Evolutionary conservation across 1,140 invertebrate species (phyloP).

Genomic region (Tyrophagus putrescentiae): DNA sequence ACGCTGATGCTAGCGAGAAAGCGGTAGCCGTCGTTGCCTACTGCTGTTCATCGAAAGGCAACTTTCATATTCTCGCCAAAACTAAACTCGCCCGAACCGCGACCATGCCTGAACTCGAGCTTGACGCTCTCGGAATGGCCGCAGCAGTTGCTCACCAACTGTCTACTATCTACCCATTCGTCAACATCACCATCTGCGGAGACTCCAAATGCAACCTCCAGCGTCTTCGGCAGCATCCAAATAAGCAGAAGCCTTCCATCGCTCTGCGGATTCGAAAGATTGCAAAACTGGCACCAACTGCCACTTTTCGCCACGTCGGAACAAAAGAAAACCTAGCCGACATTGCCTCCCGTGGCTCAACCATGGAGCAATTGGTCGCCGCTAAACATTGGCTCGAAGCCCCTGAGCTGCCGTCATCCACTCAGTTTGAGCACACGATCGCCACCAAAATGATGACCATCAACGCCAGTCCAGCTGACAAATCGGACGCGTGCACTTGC

Average conservation of each 20-base stretch:
- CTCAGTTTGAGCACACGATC: no score
- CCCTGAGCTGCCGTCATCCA: no score
- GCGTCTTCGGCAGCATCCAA: background rate
- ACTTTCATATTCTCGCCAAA: background rate
- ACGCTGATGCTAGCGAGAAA: background rate
- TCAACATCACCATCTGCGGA: background rate
- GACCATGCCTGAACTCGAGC: background rate
- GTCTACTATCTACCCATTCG: background rate
- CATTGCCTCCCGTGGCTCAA: no score
- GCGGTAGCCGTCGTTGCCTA: background rate
- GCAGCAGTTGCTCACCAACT: background rate
- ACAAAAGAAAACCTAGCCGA: no score
- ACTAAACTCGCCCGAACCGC: background rate
- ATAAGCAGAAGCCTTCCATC: background rate
- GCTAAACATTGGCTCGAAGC: no score
- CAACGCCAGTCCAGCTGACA: no score
- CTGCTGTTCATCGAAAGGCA: background rate
- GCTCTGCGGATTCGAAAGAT: background rate
- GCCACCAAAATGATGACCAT: no score
- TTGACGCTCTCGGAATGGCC: background rate
- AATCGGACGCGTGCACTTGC: no score
- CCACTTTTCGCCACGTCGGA: no score
- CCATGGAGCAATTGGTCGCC: no score
- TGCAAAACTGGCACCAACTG: background rate
- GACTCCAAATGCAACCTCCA: background rate